A percentile compares a stretch with the other conserved stretches of the same genome.
phyloP scores from a whole-genome alignment of 2,113 vertebrate genomes.

The Tachycineta bicolor region DNA sequence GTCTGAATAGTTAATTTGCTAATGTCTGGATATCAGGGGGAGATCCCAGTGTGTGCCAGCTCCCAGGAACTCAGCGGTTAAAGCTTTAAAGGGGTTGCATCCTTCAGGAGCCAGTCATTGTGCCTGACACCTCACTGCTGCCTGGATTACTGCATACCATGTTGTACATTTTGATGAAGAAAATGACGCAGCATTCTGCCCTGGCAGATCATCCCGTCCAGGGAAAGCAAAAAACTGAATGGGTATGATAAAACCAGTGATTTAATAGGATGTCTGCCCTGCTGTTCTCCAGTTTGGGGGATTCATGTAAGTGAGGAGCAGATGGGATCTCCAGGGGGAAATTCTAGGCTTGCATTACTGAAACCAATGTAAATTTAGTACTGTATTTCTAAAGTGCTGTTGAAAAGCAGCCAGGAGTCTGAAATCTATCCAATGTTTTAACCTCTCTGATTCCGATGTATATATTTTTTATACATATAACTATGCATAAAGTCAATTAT shows the following conservation, averaged over 20 bases:
- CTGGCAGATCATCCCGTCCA: slow-evolving; percentile 36
- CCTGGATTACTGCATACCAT: not conserved
- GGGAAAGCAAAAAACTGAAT: slow-evolving; percentile 42
- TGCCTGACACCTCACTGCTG: not conserved
- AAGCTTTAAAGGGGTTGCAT: not conserved
- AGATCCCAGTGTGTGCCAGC: not conserved
- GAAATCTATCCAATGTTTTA: slow-evolving; percentile 54
- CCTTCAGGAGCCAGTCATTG: not conserved
- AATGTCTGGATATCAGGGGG: not conserved
- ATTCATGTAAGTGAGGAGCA: slow-evolving; percentile 58
- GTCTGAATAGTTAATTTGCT: not conserved
- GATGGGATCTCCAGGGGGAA: slow-evolving; percentile 63
- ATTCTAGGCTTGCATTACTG: slow-evolving; percentile 41
- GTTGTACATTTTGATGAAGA: not conserved
- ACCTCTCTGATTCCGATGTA: slow-evolving; percentile 19
- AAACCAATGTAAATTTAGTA: slow-evolving; percentile 61
- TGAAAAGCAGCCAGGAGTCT: slow-evolving; percentile 17
- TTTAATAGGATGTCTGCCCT: slow-evolving; percentile 62
- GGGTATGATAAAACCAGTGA: slow-evolving; percentile 50
- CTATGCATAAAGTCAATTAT: not conserved
- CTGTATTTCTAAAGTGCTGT: slow-evolving; percentile 37
- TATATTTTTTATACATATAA: not conserved
- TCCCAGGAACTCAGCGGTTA: not conserved
- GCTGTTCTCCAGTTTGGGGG: slow-evolving; percentile 59
- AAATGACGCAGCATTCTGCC: slow-evolving; percentile 46